Base-by-base conservation (phyloP, 1,140 invertebrate species). In the Archivesica marissinica region DNA sequence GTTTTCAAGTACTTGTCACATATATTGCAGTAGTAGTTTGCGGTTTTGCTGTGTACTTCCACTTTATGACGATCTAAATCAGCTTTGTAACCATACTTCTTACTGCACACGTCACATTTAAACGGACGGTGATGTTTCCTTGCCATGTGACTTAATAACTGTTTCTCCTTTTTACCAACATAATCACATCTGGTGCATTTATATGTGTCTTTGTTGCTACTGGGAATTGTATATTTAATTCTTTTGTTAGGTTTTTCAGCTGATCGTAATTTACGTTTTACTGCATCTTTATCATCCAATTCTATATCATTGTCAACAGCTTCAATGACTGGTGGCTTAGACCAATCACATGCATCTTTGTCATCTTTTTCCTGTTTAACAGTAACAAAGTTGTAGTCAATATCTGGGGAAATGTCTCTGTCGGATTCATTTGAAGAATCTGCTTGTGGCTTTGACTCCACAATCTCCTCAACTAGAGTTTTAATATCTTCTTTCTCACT, bases 1-100 rank as follows among this genome's bases (percentile, higher is more conserved):
- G 77, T 79, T 50, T 79, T 79, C 17, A 79, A 79, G 30, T 79
- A 79, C 25, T 79, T 79, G 30, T 79, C 59, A 50, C 77, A 79
- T 9, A 79, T 79, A 7, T 66, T 79, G 50, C 77, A 79, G 52
- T 64, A 79, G 52, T 79, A 79, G 17, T 64, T 64, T 7, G 56
- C 59, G 47, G 35, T 79, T 66, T 41, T 41, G 17, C 59, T 79
- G 25, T 79, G 77, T 13, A 79, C 77, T 79, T 79, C 56, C 47
- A 66, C 35, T 7, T 79, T 59, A 47, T 79, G 77, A 35, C 77
- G 35, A 44, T 79, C 59, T 17, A 79, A 50, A 41, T 79, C 77
- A 47, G 56, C 33, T 35, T 79, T 79, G 44, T 66, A 79, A 33
- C 77, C 77, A 79, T 47, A 79, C 50, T 79, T 79, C 52, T 79